phyloP scores from a whole-genome alignment of 2,113 vertebrate species.

The Rhea americana region DNA sequence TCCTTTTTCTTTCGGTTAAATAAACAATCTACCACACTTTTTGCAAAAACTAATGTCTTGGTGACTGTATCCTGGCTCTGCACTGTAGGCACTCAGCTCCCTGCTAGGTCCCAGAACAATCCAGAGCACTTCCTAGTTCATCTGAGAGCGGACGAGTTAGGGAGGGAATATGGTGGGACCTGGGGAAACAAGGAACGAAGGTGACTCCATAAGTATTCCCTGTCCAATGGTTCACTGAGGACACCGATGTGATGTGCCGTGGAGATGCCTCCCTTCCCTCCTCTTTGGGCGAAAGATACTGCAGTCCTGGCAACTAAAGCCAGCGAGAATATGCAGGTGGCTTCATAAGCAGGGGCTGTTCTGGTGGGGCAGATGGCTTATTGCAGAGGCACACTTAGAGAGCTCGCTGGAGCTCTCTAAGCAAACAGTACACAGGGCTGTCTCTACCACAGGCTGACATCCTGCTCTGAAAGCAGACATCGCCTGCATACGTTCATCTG shows the following conservation, averaged over 20 bases:
- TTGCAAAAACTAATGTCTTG: background rate
- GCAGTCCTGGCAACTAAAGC: background rate
- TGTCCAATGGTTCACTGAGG: constrained; percentile 10
- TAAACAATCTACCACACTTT: background rate
- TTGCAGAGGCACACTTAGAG: background rate
- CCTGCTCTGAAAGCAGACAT: background rate
- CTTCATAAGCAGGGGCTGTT: background rate
- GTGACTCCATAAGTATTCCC: background rate
- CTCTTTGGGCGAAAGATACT: background rate
- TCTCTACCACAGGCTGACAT: background rate
- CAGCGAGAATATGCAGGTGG: background rate
- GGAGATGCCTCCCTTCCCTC: background rate
- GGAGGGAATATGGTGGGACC: background rate
- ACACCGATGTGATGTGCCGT: background rate
- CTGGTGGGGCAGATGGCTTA: background rate
- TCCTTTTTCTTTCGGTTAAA: background rate
- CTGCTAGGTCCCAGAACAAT: constrained; percentile 3
- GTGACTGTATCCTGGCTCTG: background rate
- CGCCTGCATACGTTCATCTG: background rate
- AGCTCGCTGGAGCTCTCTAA: background rate
- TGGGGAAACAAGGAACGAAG: background rate
- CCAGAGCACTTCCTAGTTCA: background rate
- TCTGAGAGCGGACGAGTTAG: background rate
- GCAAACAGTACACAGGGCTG: background rate
- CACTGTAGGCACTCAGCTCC: background rate